phyloP scores from a whole-genome alignment of 92 coral and sea anemone genomes.

The Virgularia gustaviana region DNA sequence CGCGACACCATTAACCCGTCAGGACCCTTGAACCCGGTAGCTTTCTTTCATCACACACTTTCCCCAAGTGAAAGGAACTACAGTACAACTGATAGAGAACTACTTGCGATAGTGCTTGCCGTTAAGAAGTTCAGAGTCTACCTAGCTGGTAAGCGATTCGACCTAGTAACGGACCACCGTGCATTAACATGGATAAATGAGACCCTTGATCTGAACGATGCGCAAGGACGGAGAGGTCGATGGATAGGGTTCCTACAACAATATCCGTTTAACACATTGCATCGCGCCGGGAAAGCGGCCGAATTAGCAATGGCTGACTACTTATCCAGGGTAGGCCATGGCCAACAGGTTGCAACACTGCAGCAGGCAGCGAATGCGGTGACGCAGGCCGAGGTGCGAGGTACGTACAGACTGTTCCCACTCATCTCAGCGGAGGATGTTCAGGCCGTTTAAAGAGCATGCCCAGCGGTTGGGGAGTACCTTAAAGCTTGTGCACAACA shows the following conservation, averaged over 20 bases:
- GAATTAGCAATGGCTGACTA: constrained; percentile 22
- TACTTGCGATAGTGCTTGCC: neutral
- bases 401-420: constrained; percentile 9
- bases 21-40: neutral
- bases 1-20: neutral
- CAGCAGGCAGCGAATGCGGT: neutral
- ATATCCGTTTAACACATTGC: constrained; percentile 13
- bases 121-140: neutral
- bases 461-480: neutral
- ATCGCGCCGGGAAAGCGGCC: constrained; percentile 11
- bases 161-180: too few relatives aligned
- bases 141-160: neutral
- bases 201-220: constrained; percentile 14
- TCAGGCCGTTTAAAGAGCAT: constrained; percentile 1
- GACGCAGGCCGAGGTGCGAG: neutral
- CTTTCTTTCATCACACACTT: neutral
- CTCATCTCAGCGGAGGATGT: neutral
- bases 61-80: neutral
- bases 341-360: constrained; percentile 15
- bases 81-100: neutral
- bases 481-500: neutral
- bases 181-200: constrained; percentile 23
- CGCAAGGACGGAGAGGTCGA: neutral
- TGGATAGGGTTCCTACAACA: constrained; percentile 16
- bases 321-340: constrained; percentile 10